These are phyloP conservation scores for Pristionchus entomophagus DNA, from an alignment of 2,888 invertebrate species.

Conservation along the genomic window DNA sequence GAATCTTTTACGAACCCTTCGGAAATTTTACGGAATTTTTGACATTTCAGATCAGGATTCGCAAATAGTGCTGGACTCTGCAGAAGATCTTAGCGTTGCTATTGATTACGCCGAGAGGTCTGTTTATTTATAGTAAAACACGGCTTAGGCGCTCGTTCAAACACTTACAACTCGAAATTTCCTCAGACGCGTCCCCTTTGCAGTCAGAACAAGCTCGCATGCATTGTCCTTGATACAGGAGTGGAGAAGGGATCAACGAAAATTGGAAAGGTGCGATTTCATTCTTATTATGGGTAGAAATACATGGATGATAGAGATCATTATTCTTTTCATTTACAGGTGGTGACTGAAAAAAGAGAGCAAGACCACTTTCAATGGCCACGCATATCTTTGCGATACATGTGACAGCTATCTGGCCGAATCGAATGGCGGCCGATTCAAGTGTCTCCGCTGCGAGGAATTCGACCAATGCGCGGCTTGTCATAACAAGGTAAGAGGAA, in stretches of 20 bases:
- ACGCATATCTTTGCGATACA: not conserved
- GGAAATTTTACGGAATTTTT: no score
- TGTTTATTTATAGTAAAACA: no score
- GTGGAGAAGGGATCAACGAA: not conserved
- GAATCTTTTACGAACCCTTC: no score
- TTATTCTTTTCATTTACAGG: no score
- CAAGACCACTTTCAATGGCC: not conserved
- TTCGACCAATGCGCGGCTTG: slow-evolving; percentile 13
- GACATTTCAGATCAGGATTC: not conserved
- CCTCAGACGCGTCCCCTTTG: no score
- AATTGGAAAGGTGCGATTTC: not conserved
- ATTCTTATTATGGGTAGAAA: no score
- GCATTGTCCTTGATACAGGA: not conserved
- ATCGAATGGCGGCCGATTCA: slow-evolving; percentile 27
- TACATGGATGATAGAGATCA: no score
- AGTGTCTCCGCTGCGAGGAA: slow-evolving; percentile 25
- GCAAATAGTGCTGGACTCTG: not conserved
- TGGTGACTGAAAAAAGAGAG: no score
- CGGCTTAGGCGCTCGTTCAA: no score
- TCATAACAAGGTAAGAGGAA: not conserved
- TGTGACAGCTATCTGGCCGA: not conserved
- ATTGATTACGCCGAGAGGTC: not conserved
- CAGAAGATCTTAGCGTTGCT: not conserved
- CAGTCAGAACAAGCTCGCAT: slow-evolving; percentile 4
- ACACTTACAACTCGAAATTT: no score